Evolutionary conservation across 2,888 invertebrate species (phyloP).

Genomic region (Synergus laeviventris): DNA sequence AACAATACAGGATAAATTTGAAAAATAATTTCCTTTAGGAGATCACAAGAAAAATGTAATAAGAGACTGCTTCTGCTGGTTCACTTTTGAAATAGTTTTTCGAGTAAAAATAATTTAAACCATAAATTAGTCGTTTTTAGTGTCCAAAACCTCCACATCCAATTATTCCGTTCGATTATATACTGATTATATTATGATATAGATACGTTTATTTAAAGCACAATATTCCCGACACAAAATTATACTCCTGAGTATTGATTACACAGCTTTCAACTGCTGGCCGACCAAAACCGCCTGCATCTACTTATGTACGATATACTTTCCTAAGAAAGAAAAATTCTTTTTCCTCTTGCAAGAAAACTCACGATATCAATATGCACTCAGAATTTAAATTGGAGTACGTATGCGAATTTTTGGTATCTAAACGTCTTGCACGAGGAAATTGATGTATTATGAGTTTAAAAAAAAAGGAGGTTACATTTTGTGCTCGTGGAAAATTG

Average conservation of each 20-base stretch:
- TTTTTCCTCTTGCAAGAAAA: slow-evolving; percentile 9
- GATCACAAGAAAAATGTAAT: not conserved
- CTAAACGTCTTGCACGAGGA: not conserved
- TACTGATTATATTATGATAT: not conserved
- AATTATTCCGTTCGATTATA: not conserved
- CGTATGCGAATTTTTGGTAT: not conserved
- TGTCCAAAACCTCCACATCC: not conserved
- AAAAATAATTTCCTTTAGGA: not conserved
- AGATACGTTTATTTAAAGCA: not conserved
- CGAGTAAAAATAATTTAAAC: not conserved
- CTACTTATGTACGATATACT: slow-evolving; percentile 23
- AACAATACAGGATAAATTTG: too few species aligned
- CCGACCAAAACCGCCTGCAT: slow-evolving; percentile 29
- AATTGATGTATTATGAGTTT: slow-evolving; percentile 19
- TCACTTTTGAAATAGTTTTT: too few species aligned
- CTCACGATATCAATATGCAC: slow-evolving; percentile 27
- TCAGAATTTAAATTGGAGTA: slow-evolving; percentile 23
- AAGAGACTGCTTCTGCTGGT: not conserved
- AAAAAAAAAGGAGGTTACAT: not conserved
- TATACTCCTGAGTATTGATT: slow-evolving; percentile 23
- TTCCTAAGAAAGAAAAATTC: not conserved
- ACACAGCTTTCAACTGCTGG: slow-evolving; percentile 2
- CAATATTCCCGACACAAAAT: slow-evolving; percentile 2
- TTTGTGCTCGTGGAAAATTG: not conserved
- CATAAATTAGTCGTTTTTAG: not conserved